Percentiles rank a stretch among this genome's conserved stretches.
Evolutionary conservation across 2,113 vertebrate genomes (phyloP).

Genomic region (Lamprotornis superbus): DNA sequence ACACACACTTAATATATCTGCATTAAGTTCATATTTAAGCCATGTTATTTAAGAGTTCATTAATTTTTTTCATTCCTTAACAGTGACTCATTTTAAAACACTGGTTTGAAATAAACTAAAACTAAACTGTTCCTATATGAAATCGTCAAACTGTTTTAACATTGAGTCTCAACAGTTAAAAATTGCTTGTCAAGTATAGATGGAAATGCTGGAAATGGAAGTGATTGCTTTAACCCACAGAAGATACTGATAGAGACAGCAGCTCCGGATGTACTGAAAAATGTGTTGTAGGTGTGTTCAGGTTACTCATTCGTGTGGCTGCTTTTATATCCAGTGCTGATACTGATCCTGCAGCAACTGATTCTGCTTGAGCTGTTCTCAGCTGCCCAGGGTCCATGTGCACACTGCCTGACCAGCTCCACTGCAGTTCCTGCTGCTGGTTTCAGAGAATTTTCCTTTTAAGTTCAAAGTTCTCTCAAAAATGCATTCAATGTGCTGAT

Average conservation of each 20-base stretch:
- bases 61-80: background rate
- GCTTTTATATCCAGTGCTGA: background rate
- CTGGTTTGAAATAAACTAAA: background rate
- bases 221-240: background rate
- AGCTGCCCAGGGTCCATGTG: background rate
- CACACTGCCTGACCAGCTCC: background rate
- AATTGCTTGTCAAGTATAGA: background rate
- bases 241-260: background rate
- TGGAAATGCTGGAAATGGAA: background rate
- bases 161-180: background rate
- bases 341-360: background rate
- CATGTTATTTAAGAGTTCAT: background rate
- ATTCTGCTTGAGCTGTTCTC: background rate
- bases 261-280: background rate
- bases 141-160: background rate
- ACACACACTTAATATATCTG: background rate
- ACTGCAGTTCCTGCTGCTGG: background rate
- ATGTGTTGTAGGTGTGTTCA: background rate
- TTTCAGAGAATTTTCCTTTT: background rate
- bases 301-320: background rate
- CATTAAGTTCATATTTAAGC: background rate
- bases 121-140: background rate
- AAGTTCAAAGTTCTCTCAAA: background rate
- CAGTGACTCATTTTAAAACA: slow-evolving; percentile 3
- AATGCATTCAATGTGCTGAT: background rate